Evolutionary conservation across 1,140 invertebrate species (phyloP).

Genomic region (Belonocnema kinseyi): DNA sequence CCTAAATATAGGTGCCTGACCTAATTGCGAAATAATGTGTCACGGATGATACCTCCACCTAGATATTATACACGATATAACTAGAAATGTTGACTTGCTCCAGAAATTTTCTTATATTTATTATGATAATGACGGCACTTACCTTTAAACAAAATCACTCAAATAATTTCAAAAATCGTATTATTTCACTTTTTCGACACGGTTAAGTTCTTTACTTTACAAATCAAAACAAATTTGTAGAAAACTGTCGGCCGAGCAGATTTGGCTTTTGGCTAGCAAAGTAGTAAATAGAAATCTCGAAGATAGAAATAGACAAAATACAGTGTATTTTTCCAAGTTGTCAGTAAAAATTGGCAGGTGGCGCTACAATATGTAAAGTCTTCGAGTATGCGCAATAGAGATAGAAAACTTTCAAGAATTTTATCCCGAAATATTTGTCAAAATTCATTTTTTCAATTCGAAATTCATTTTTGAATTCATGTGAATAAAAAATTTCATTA

Average conservation of each 20-base stretch:
- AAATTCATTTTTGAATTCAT: no score
- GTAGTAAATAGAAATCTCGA: not conserved
- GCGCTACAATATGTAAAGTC: not conserved
- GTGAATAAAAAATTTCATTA: no score
- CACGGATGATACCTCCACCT: conserved; percentile 32
- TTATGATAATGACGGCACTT: not conserved
- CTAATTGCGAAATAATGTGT: conserved; percentile 53
- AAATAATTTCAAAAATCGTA: conserved; percentile 10
- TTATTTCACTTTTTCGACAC: not conserved
- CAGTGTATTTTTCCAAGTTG: not conserved
- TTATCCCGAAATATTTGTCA: no score
- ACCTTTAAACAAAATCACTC: conserved; percentile 5
- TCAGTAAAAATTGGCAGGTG: not conserved
- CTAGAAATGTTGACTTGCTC: not conserved
- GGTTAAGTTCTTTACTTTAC: not conserved
- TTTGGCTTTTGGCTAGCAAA: not conserved
- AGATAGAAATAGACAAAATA: not conserved
- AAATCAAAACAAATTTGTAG: conserved; percentile 14
- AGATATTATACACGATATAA: not conserved
- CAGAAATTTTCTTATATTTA: not conserved
- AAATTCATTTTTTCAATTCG: no score
- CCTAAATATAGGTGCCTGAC: conserved; percentile 43
- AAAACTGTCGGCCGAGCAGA: not conserved
- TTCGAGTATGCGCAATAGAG: no score
- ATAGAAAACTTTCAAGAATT: no score